A percentile compares a stretch with the other conserved stretches of the same genome.
phyloP scores from a whole-genome alignment of 2,113 vertebrate species.

The Limnothrissa miodon region DNA sequence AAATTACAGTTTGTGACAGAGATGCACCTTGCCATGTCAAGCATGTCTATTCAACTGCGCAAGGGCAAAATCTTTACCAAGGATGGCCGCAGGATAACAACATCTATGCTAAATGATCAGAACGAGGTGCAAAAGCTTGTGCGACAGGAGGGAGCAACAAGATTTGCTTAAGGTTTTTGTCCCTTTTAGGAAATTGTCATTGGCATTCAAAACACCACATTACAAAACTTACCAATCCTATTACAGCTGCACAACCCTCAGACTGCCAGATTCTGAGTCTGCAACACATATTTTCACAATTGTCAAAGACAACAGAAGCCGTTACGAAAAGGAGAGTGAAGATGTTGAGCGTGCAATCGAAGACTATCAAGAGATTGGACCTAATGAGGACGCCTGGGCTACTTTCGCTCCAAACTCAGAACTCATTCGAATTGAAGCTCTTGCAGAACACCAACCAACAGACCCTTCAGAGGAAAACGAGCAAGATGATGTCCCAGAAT shows the following conservation, averaged over 20 bases:
- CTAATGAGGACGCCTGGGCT: slow-evolving; percentile 34
- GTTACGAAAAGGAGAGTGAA: slow-evolving; percentile 31
- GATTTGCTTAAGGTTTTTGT: slow-evolving; percentile 44
- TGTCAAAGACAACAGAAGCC: slow-evolving; percentile 19
- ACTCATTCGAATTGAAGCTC: slow-evolving; percentile 20
- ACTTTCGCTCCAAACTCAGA: slow-evolving; percentile 34
- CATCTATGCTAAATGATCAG: background rate
- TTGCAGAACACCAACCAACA: background rate
- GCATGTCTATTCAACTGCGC: slow-evolving; percentile 24
- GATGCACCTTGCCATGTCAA: slow-evolving; percentile 35
- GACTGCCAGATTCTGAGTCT: slow-evolving; percentile 4
- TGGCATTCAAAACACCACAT: background rate
- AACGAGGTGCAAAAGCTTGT: slow-evolving; percentile 22
- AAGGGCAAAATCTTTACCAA: background rate
- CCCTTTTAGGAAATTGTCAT: too few species aligned
- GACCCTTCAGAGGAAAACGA: slow-evolving; percentile 26
- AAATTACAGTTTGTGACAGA: slow-evolving; percentile 40
- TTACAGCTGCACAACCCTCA: slow-evolving; percentile 9
- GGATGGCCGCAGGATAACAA: background rate
- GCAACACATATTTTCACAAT: slow-evolving; percentile 11
- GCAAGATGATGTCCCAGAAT: slow-evolving; percentile 39
- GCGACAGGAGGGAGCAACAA: slow-evolving; percentile 14
- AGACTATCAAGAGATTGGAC: slow-evolving; percentile 22
- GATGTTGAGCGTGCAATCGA: slow-evolving; percentile 32
- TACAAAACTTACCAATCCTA: slow-evolving; percentile 20